phyloP scores from a whole-genome alignment of 2,797 vertebrate species.

The Crenichthys baileyi region DNA sequence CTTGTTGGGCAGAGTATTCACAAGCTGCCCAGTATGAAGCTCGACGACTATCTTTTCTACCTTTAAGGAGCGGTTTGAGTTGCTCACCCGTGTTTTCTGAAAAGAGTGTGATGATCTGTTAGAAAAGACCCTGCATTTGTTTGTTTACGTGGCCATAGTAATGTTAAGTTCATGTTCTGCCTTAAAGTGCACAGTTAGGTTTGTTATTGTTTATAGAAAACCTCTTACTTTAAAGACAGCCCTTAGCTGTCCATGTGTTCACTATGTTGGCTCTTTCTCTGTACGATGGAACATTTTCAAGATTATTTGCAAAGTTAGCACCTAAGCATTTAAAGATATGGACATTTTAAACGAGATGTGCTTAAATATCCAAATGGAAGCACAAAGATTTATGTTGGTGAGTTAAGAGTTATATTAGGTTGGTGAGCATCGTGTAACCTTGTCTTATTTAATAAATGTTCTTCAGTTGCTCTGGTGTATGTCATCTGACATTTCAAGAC shows the following conservation, averaged over 20 bases:
- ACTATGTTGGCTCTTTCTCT: too few species aligned
- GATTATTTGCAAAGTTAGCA: too few species aligned
- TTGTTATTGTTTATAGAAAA: background rate
- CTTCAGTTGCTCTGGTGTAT: background rate
- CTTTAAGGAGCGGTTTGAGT: constrained; percentile 69
- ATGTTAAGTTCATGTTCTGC: too few species aligned
- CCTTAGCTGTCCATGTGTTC: too few species aligned
- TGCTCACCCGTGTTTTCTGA: background rate
- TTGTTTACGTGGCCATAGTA: too few species aligned
- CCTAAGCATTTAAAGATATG: background rate
- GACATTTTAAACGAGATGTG: too few species aligned
- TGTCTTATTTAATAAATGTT: background rate
- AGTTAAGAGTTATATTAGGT: too few species aligned
- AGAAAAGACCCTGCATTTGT: too few species aligned
- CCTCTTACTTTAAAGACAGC: background rate
- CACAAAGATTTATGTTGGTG: too few species aligned
- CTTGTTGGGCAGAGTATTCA: constrained; percentile 95
- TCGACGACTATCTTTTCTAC: constrained; percentile 90
- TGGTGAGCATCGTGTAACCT: too few species aligned
- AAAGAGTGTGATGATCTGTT: background rate
- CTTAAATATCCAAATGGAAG: too few species aligned
- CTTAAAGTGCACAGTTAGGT: background rate
- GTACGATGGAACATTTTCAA: too few species aligned
- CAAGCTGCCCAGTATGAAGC: constrained; percentile 82
- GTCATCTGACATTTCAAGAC: background rate